phyloP scores from a whole-genome alignment of 23 tunicate species.

The Ascidia mentula region DNA sequence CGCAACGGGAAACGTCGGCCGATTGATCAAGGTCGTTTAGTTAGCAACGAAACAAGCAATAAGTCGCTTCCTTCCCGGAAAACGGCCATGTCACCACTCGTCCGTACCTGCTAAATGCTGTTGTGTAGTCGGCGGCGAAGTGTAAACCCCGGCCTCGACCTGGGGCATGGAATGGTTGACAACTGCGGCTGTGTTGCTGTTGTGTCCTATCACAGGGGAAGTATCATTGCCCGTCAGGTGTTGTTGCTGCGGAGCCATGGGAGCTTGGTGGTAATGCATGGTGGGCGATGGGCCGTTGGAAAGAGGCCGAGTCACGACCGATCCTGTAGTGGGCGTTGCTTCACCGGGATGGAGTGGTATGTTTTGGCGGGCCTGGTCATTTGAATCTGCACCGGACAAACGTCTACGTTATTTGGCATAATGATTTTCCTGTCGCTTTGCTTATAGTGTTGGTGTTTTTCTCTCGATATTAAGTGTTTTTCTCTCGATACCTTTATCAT shows the following conservation, averaged over 20 bases:
- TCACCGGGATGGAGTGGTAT: not conserved
- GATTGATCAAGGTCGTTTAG: slow-evolving; percentile 6
- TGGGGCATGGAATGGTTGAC: not conserved
- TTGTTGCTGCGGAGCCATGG: not conserved
- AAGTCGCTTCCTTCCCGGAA: not conserved
- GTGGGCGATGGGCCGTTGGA: slow-evolving; percentile 7
- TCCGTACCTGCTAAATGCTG: not conserved
- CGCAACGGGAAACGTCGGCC: slow-evolving; percentile 7
- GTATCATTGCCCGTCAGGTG: not conserved
- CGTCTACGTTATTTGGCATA: no score
- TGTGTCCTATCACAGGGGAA: not conserved
- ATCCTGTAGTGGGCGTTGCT: not conserved
- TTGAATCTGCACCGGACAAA: no score
- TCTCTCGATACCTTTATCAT: no score
- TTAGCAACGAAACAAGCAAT: not conserved
- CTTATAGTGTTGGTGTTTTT: no score
- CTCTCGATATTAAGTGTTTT: no score
- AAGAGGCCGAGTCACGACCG: not conserved
- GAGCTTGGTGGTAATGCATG: not conserved
- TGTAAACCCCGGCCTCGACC: not conserved
- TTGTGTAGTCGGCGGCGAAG: no score
- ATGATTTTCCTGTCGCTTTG: no score
- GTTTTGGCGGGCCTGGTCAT: no score
- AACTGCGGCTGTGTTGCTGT: not conserved
- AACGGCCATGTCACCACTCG: not conserved